Conservation (phyloP, 2,113 vertebrate species). For the Diphyllodes magnificus region DNA sequence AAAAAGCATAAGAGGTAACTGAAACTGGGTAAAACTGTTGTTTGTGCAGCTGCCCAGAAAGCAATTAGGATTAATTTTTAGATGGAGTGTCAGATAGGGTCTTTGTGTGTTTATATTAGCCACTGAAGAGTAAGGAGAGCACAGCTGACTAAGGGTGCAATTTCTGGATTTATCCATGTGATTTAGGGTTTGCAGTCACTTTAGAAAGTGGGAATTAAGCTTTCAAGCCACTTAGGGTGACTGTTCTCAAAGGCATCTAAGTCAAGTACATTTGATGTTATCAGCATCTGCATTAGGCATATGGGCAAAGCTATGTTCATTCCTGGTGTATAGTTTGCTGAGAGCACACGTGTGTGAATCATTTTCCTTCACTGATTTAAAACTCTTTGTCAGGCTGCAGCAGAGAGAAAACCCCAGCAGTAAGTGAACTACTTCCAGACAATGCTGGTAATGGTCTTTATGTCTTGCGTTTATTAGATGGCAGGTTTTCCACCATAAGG, state of each 20-base stretch:
- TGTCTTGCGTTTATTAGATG: neutral
- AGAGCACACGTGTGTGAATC: neutral
- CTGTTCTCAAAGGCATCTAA: neutral
- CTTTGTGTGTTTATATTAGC: neutral
- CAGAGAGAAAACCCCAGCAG: neutral
- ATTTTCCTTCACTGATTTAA: constrained; percentile 3
- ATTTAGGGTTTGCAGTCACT: neutral
- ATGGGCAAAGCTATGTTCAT: neutral
- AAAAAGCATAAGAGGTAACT: neutral
- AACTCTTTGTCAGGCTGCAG: neutral
- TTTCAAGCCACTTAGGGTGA: neutral
- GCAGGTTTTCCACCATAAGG: neutral
- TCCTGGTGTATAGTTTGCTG: neutral
- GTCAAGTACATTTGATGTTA: constrained; percentile 10
- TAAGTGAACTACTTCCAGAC: neutral
- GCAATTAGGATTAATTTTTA: constrained; percentile 42
- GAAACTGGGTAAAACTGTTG: neutral
- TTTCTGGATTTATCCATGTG: neutral
- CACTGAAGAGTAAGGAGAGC: constrained; percentile 1
- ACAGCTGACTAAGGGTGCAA: neutral
- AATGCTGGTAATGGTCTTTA: neutral
- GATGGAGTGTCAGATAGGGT: neutral
- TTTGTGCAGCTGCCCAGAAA: constrained; percentile 36
- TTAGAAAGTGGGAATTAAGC: constrained; percentile 1
- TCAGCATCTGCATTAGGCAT: neutral